phyloP scores from a whole-genome alignment of 2,888 invertebrate genomes.

The Gastracanthus pulcherrimus region DNA sequence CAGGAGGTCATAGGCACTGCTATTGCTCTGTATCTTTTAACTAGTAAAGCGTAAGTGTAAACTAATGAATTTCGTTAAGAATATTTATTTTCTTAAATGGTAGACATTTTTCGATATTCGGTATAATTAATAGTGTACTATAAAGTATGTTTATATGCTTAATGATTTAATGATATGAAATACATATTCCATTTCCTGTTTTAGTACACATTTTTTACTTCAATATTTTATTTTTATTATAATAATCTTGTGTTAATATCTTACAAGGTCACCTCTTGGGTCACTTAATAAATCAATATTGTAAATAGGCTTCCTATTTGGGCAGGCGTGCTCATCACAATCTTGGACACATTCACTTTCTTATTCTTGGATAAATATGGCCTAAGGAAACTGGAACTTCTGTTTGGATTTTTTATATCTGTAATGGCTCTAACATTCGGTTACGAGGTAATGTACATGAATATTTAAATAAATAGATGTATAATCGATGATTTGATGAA shows the following conservation, averaged over 20 bases:
- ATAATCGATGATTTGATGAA: neutral
- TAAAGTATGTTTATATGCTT: too few species aligned
- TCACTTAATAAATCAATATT: neutral
- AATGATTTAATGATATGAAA: too few species aligned
- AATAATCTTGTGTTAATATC: too few species aligned
- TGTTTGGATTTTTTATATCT: conserved; percentile 89
- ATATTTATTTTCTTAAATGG: too few species aligned
- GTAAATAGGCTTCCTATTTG: conserved; percentile 79
- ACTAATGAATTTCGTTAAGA: neutral
- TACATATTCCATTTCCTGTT: too few species aligned
- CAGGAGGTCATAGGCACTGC: conserved; percentile 96
- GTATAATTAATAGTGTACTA: too few species aligned
- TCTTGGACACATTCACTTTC: conserved; percentile 92
- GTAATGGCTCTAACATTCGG: conserved; percentile 93
- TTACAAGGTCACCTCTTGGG: too few species aligned
- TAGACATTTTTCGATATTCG: too few species aligned
- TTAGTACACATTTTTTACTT: too few species aligned
- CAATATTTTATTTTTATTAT: too few species aligned
- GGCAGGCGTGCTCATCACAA: conserved; percentile 90
- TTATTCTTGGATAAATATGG: conserved; percentile 92
- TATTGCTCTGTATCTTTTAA: conserved; percentile 90
- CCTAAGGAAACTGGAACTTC: conserved; percentile 88
- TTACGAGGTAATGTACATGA: conserved; percentile 81
- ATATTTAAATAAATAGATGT: neutral
- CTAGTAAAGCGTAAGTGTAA: conserved; percentile 85